Evolutionary conservation across 2,888 invertebrate species (phyloP), one percentile per base, ranked within the genome.

Genomic region (Plebejus argus): DNA sequence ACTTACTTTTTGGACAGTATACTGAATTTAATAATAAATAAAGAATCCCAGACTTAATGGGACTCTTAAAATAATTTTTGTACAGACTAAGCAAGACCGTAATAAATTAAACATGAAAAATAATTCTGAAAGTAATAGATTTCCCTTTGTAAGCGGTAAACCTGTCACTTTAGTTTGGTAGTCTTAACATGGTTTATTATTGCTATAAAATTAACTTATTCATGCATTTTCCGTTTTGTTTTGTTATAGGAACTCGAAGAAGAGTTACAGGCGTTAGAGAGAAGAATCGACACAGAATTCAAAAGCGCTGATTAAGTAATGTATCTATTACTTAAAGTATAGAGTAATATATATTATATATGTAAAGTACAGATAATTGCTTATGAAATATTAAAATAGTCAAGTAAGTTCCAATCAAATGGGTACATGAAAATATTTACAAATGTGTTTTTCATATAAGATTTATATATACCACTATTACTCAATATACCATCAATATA

Each of bases 281-380:
- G 89, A 45, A 89, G 91, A n/a, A 91, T 93, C 79, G 90, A 89
- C 80, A 91, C 92, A 0, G 91, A 91, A 79, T 90, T 91, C 82
- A 87, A 91, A 81, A 89, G 84, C 79, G 85, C 88, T 0, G 91
- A 91, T 79, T 90, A 86, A 84, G 76, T 70, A 39, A 45, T 72
- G 74, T 74, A 49, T 15, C 15, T 49, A 71, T 77, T 28, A 78
- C 70, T 49, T 79, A 49, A 78, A 70, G 74, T 72, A 78, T 74
- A 23, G 76, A 71, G 77, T 76, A 78, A 76, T 77, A 79, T 74
- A 77, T 78, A 80, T 79, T 78, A 78, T 78, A 77, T 76, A 28
- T 77, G 76, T 66, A 78, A 23, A 10, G 39, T 70, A 76, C 20
- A 39, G 61, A 74, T 78, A 77, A 53, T 74, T 74, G 74, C 74